Percentiles rank a stretch among this genome's conserved stretches.
Evolutionary conservation across 2,797 vertebrate genomes (phyloP).

Genomic region (Gymnodraco acuticeps): DNA sequence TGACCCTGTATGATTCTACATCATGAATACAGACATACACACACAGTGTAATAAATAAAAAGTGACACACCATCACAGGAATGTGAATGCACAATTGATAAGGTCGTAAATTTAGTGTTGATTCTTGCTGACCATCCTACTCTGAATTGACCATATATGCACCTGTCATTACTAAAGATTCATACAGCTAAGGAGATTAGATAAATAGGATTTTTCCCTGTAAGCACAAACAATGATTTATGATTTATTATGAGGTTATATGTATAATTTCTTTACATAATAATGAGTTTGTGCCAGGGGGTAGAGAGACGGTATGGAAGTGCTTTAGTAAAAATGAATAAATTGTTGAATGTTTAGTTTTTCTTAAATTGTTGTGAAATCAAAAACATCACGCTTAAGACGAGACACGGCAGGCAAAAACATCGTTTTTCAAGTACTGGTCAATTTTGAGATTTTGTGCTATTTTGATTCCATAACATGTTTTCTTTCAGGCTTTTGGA

Average conservation of each 20-base stretch:
- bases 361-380: no score
- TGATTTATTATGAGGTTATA: constrained; percentile 15
- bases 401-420: no score
- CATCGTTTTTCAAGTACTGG: no score
- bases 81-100: constrained; percentile 96
- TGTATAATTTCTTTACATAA: constrained; percentile 1
- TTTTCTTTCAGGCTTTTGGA: no score
- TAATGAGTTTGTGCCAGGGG: not conserved
- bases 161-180: not conserved
- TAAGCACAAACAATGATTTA: constrained; percentile 7
- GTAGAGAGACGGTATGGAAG: not conserved
- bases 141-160: constrained; percentile 12
- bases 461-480: no score
- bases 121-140: constrained; percentile 31
- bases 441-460: no score
- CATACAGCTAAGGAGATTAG: constrained; percentile 11
- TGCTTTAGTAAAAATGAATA: not conserved
- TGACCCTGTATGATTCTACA: constrained; percentile 9
- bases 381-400: no score
- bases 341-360: no score
- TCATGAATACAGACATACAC: constrained; percentile 25
- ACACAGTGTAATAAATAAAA: constrained; percentile 75
- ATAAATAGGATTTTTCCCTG: not conserved
- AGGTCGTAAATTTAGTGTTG: constrained; percentile 53
- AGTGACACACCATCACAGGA: constrained; percentile 91